Conservation (phyloP, 2,797 vertebrate genomes). For the Toxotes lorentzi region DNA sequence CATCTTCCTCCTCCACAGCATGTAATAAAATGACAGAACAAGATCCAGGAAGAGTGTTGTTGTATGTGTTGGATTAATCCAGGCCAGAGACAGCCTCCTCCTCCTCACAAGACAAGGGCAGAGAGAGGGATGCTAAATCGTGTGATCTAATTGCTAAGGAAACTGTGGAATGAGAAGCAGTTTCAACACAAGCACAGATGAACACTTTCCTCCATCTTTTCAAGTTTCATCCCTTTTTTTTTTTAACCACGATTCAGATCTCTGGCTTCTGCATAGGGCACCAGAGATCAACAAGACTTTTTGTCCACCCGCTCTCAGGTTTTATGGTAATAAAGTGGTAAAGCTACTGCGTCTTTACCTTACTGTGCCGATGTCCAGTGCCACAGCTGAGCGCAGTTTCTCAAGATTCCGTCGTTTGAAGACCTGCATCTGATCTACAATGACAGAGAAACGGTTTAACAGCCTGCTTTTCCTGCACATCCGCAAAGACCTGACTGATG, state of each 20-base stretch:
- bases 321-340: too few relatives aligned
- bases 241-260: conserved; percentile 17
- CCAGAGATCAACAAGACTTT: too few relatives aligned
- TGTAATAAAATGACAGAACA: conserved; percentile 63
- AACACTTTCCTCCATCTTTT: conserved; percentile 12
- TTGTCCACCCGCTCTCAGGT: too few relatives aligned
- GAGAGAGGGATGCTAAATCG: conserved; percentile 31
- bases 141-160: conserved; percentile 30
- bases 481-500: too few relatives aligned
- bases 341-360: too few relatives aligned
- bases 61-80: conserved; percentile 62
- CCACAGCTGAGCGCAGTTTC: too few relatives aligned
- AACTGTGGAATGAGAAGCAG: conserved; percentile 13
- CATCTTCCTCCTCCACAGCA: conserved; percentile 69
- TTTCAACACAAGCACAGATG: conserved; percentile 28
- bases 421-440: too few relatives aligned
- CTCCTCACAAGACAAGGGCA: conserved; percentile 62
- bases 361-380: too few relatives aligned
- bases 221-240: neutral
- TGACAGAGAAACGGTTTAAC: too few relatives aligned
- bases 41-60: conserved; percentile 54
- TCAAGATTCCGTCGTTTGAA: too few relatives aligned
- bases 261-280: too few relatives aligned
- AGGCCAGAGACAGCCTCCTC: conserved; percentile 63
- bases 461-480: too few relatives aligned